These are phyloP conservation scores for Leptinotarsa haldemani DNA, from an alignment of 2,888 invertebrate genomes.

Conservation along the genomic window DNA sequence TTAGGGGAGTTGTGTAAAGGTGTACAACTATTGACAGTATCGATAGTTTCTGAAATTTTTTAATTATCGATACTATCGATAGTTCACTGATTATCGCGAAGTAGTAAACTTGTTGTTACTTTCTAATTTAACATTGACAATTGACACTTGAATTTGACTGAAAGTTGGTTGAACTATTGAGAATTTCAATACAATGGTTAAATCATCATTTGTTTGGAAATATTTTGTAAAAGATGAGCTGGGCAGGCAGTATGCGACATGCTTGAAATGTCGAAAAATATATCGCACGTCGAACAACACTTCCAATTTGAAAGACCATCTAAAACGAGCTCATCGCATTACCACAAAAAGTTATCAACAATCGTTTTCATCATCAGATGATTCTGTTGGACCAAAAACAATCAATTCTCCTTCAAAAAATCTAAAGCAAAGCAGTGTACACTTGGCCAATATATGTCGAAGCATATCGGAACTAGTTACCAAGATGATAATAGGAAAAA, in stretches of 20 bases:
- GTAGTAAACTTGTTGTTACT: not conserved
- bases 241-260: not conserved
- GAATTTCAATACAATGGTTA: not conserved
- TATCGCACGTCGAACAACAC: not conserved
- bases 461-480: too few species aligned
- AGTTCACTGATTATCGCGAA: not conserved
- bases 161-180: not conserved
- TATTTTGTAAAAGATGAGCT: slow-evolving; percentile 4
- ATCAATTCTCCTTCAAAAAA: not conserved
- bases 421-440: too few species aligned
- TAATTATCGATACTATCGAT: not conserved
- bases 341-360: too few species aligned
- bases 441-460: too few species aligned
- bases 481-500: too few species aligned
- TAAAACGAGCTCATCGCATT: not conserved
- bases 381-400: not conserved
- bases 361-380: not conserved
- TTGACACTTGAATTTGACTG: not conserved
- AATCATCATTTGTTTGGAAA: not conserved
- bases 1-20: too few species aligned
- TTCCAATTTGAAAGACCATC: not conserved
- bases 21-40: not conserved
- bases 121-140: not conserved
- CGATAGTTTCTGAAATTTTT: not conserved
- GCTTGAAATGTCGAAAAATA: slow-evolving; percentile 1